Base-by-base conservation (phyloP, 2,113 vertebrate species). In the Aphyosemion australe region DNA sequence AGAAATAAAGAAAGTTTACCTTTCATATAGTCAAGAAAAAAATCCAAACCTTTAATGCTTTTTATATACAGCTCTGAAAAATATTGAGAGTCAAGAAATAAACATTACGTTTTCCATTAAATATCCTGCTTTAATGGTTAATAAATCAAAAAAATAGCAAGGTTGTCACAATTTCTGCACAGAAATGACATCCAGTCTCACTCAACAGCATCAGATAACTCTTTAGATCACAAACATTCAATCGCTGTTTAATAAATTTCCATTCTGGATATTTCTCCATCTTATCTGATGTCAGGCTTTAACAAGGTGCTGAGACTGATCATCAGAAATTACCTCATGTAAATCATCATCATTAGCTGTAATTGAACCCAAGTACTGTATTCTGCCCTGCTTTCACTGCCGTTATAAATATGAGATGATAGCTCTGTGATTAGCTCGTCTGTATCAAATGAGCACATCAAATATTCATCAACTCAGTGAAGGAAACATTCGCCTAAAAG, bases 381-480 rank as follows among this genome's bases (percentile, higher is more conserved):
- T 82, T 76, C 77, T 69, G 60, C 67, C 15, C 32, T 32, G 50
- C 50, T 65, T 74, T 74, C 60, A 67, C 58, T 84, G 52, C 39
- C 71, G 65, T 78, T 74, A 57, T 79, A 72, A 75, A 48, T 75
- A 49, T 67, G 56, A 18, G 59, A 82, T 76, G 73, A 77, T 66
- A 84, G 70, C 67, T 80, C 47, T 63, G 32, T 47, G 63, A 79
- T 71, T 32, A 71, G 68, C 75, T 76, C 85, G 88, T 90, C 87
- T 85, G 74, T 52, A 76, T 61, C 68, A 87, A 90, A 88, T 82
- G 79, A 87, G 69, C 61, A 71, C 73, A 90, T 91, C 62, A 90
- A 92, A 90, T 90, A 91, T 92, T 87, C 69, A 92, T 74, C 26
- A 41, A 68, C 72, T 71, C 67, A 60, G 65, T 85, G 65, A 74